Evolutionary conservation across 2,888 invertebrate species (phyloP).

Genomic region (Pterostichus madidus): DNA sequence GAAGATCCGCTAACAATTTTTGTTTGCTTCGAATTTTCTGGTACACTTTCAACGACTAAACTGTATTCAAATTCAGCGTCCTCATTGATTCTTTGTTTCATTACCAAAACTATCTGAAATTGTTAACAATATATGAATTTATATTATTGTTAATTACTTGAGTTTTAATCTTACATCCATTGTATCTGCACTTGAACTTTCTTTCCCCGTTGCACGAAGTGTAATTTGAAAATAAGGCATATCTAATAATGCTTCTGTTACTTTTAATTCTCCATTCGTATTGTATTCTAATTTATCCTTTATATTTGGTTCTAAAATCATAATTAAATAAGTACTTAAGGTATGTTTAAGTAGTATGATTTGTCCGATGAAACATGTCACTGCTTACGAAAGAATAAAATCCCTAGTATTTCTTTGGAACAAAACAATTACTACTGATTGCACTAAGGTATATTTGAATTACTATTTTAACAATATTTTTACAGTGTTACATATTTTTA

Average conservation of each 20-base stretch:
- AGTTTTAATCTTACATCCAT: slow-evolving; percentile 7
- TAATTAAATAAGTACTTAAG: neutral
- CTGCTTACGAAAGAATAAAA: too few species aligned
- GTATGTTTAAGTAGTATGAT: too few species aligned
- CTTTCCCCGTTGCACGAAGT: slow-evolving; percentile 1
- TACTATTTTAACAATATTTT: too few species aligned
- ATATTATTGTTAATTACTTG: neutral
- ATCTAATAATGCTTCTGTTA: neutral
- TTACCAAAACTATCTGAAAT: slow-evolving; percentile 22
- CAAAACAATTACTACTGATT: too few species aligned
- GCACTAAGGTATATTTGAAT: too few species aligned
- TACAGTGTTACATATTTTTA: neutral
- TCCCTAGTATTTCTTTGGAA: too few species aligned
- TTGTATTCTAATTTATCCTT: neutral
- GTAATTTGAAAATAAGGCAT: neutral
- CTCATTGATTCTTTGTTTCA: slow-evolving; percentile 1
- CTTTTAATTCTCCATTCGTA: neutral
- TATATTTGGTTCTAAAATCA: slow-evolving; percentile 1
- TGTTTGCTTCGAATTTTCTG: slow-evolving; percentile 5
- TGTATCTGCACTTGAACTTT: neutral
- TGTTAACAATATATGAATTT: neutral
- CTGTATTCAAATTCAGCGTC: slow-evolving; percentile 29
- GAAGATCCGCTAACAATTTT: neutral
- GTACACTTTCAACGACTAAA: slow-evolving; percentile 8
- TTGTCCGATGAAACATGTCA: too few species aligned